phyloP scores from a whole-genome alignment of 2,888 invertebrate genomes.

The Drosophila falleni region DNA sequence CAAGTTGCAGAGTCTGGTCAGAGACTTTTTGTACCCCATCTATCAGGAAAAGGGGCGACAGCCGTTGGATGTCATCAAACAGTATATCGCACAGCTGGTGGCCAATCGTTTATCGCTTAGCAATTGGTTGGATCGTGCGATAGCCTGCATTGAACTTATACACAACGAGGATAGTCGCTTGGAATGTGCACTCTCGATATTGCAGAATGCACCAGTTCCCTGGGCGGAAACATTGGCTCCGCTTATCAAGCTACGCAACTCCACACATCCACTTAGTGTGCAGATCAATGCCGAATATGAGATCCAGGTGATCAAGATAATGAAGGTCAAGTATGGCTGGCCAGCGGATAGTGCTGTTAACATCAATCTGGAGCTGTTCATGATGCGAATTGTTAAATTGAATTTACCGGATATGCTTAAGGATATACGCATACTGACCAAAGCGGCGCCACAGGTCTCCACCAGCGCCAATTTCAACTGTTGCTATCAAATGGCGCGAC shows the following conservation, averaged over 20 bases:
- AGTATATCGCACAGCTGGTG: conserved; percentile 83
- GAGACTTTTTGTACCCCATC: conserved; percentile 84
- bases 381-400: conserved; percentile 84
- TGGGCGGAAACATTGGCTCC: conserved; percentile 83
- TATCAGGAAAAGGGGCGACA: conserved; percentile 83
- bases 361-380: conserved; percentile 81
- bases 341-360: conserved; percentile 78
- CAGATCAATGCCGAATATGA: conserved; percentile 84
- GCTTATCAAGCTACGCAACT: conserved; percentile 82
- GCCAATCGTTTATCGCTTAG: conserved; percentile 79
- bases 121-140: conserved; percentile 84
- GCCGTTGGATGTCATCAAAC: conserved; percentile 79
- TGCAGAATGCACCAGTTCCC: conserved; percentile 84
- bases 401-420: conserved; percentile 84
- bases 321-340: conserved; percentile 85
- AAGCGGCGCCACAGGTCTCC: conserved; percentile 82
- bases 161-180: conserved; percentile 85
- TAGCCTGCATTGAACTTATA: conserved; percentile 81
- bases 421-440: conserved; percentile 82
- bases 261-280: conserved; percentile 83
- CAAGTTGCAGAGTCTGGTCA: conserved; percentile 82
- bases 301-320: conserved; percentile 84
- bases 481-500: conserved; percentile 82
- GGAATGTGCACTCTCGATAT: conserved; percentile 80
- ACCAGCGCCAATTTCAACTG: conserved; percentile 83